phyloP scores from a whole-genome alignment of 2,797 vertebrate genomes.

The Hozukius guyotensis region DNA sequence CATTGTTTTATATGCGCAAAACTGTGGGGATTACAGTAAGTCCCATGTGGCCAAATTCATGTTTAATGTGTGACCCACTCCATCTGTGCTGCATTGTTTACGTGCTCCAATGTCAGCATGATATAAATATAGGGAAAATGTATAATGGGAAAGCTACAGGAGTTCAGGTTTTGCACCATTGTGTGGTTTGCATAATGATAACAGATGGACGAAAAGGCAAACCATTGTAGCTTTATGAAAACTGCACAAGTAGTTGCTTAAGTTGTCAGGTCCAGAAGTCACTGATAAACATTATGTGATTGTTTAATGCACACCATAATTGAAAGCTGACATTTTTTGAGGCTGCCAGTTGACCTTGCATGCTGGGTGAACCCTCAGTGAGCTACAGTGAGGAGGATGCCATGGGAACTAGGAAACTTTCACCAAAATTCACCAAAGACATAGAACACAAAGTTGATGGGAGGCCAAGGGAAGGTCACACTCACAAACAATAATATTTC shows the following conservation, averaged over 20 bases:
- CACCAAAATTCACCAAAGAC: neutral
- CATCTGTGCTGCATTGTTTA: neutral
- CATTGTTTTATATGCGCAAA: neutral
- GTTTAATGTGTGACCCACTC: neutral
- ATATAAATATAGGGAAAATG: neutral
- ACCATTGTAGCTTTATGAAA: neutral
- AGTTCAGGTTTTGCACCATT: neutral
- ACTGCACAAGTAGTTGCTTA: neutral
- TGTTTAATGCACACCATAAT: neutral
- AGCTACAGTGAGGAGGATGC: neutral
- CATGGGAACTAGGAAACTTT: neutral
- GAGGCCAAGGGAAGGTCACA: neutral
- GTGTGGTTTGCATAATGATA: neutral
- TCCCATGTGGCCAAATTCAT: neutral
- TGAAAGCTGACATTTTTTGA: neutral
- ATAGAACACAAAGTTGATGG: too few species aligned
- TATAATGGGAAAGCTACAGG: neutral
- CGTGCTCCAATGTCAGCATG: neutral
- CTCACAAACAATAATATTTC: neutral
- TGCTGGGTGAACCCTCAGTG: neutral
- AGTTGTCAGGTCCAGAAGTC: neutral
- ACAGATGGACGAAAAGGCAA: neutral
- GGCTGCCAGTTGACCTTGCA: neutral
- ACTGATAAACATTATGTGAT: neutral
- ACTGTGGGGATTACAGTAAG: neutral